A percentile compares a stretch with the other conserved stretches of the same genome.
Conservation (phyloP, 2,888 invertebrate genomes). For the Standfussiana lucernea region DNA sequence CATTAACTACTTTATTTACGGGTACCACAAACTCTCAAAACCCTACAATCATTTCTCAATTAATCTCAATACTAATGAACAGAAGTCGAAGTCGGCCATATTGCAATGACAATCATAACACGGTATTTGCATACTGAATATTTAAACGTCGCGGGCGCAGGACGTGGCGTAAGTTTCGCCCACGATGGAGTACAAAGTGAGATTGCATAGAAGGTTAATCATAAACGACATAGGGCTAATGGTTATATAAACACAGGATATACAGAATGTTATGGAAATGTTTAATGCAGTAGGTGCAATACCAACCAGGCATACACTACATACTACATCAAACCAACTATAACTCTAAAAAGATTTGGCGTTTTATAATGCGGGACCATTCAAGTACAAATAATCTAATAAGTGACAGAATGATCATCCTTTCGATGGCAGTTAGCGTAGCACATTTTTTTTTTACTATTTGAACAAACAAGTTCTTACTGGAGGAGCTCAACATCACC, state of each 20-base stretch:
- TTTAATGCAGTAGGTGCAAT: not conserved
- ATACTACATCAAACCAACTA: not conserved
- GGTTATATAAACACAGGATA: slow-evolving; percentile 12
- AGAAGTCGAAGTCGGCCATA: slow-evolving; percentile 34
- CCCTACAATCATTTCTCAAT: slow-evolving; percentile 43
- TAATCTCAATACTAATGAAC: slow-evolving; percentile 48
- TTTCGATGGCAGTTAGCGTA: not conserved
- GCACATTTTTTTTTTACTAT: not conserved
- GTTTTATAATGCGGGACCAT: not conserved
- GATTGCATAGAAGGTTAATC: slow-evolving; percentile 36
- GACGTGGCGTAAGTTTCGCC: slow-evolving; percentile 71
- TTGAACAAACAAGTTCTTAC: too few species aligned
- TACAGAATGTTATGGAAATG: not conserved
- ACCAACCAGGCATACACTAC: not conserved
- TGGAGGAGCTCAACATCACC: too few species aligned
- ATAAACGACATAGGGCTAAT: slow-evolving; percentile 4
- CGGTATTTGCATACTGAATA: slow-evolving; percentile 60
- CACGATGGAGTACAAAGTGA: slow-evolving; percentile 47
- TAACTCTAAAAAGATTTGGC: not conserved
- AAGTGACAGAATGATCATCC: not conserved
- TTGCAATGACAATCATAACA: slow-evolving; percentile 58
- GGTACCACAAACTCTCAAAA: not conserved
- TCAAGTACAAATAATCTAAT: not conserved
- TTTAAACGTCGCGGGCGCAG: slow-evolving; percentile 64
- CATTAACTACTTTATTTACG: slow-evolving; percentile 15